Base-by-base conservation (phyloP, 2,113 vertebrate species). In the Takifugu flavidus region DNA sequence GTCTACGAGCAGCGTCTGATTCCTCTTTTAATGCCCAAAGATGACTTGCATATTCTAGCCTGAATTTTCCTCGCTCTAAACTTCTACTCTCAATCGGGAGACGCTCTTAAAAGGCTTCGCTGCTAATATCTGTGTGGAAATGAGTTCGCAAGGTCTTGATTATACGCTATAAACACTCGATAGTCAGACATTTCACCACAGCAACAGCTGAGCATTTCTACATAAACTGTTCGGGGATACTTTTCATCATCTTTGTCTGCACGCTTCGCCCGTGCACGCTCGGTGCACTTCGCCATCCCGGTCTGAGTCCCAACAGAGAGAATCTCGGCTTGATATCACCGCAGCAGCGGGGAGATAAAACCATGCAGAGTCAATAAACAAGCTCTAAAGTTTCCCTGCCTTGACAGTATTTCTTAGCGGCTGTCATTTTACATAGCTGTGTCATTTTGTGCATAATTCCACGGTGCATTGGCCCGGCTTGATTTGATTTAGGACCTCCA, bases 401-500 rank as follows among this genome's bases (percentile, higher is more conserved):
- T 70, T 42, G 71, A 74, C 68, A 14, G 62, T 62, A 59, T 78
- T 82, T 83, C 65, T 72, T 43, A 58, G 57, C 58, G 69, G 54
- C 78, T 80, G 82, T 80, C 80, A 64, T 82, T 85, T 82, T 53
- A 60, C 75, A 64, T 65, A 70, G 76, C 70, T 25, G 51, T 79
- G 72, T 86, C 79, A 59, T 60, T 80, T 78, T 79, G 78, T 78
- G 75, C 83, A 85, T 83, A 89, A 85, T 85, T 85, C 80, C 77
- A 89, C 57, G 75, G 64, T 70, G 69, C 78, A 80, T 82, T 83
- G 74, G 71, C 74, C 60, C 13, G 60, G 50, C 75, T 70, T 80
- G 74, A 82, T 85, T 76, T 85, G 84, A 87, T 89, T 86, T 86
- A 83, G 75, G 75, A 75, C 73, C 74, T 77, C 74, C 74, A 83